Evolutionary conservation across 2,113 vertebrate genomes (phyloP).

Genomic region (Shinisaurus crocodilurus): DNA sequence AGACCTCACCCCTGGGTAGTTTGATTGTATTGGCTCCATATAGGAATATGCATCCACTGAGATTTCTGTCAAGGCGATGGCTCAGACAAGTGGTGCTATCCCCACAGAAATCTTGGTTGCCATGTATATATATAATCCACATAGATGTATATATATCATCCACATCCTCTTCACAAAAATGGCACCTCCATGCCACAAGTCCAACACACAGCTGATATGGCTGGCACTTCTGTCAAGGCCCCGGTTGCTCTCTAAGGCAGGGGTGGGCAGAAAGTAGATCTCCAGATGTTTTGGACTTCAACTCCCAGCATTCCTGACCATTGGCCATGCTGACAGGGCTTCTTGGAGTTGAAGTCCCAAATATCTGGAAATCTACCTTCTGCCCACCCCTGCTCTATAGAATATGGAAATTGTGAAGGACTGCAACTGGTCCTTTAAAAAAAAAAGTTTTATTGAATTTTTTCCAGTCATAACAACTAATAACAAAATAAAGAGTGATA

Average conservation of each 20-base stretch:
- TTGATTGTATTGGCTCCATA: neutral
- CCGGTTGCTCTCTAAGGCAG: too few species aligned
- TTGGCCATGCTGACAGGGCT: too few species aligned
- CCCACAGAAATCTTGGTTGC: neutral
- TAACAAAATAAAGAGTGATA: too few species aligned
- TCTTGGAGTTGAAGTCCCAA: too few species aligned
- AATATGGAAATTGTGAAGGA: too few species aligned
- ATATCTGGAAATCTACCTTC: too few species aligned
- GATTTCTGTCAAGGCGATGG: neutral
- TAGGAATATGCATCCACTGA: neutral
- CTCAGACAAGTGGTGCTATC: neutral
- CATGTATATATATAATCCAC: neutral
- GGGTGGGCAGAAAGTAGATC: too few species aligned
- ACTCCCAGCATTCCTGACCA: too few species aligned
- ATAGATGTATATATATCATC: neutral
- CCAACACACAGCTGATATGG: neutral
- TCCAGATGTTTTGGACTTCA: too few species aligned
- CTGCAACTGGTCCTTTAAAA: too few species aligned
- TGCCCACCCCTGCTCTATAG: neutral
- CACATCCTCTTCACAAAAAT: neutral
- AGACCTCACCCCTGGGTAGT: neutral
- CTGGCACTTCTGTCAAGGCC: neutral
- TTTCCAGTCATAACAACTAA: too few species aligned
- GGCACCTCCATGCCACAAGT: neutral
- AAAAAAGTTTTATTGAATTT: too few species aligned